phyloP scores from a whole-genome alignment of 2,113 vertebrate genomes.

The Bos taurus region ARS-UCD2.0 NC_037336.1:83142501-83143000 shows the following conservation, averaged over 20 bases:
- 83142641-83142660: not conserved
- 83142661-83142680: not conserved
- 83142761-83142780: rapidly evolving
- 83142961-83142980: not conserved
- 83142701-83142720: not conserved
- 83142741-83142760: not conserved
- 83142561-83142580: not conserved
- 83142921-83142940: not conserved
- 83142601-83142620: not conserved
- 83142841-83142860: not conserved
- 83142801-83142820: not conserved
- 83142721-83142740: not conserved
- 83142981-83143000: not conserved
- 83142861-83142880: not conserved
- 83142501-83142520: not conserved
- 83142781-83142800: not conserved
- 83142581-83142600: not conserved
- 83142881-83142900: not conserved
- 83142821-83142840: not conserved
- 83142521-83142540: not conserved
- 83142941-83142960: not conserved
- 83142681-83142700: not conserved
- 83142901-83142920: rapidly evolving
- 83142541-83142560: not conserved
- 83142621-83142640: not conserved